A percentile compares a stretch with the other conserved stretches of the same genome.
These are phyloP conservation scores for Cyanoliseus patagonus DNA, from an alignment of 2,113 vertebrate species.

Conservation along the genomic window DNA sequence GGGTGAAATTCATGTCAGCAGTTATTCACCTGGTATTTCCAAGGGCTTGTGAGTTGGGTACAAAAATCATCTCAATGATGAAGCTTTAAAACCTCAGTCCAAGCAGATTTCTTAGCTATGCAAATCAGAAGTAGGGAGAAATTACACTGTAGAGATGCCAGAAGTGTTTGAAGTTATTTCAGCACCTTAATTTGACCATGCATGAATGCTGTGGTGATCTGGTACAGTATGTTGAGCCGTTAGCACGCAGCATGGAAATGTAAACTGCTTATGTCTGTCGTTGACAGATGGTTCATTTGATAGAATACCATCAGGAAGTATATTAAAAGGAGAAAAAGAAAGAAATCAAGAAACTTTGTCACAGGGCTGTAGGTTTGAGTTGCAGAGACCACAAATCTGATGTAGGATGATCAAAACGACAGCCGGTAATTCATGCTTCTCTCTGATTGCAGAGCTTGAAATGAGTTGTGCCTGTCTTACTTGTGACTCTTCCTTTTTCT, in stretches of 20 bases:
- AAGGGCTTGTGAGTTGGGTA: neutral
- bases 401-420: neutral
- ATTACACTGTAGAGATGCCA: neutral
- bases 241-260: neutral
- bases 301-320: neutral
- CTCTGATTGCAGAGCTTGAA: neutral
- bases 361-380: neutral
- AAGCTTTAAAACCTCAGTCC: neutral
- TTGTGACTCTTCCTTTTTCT: neutral
- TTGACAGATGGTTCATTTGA: neutral
- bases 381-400: neutral
- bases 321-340: neutral
- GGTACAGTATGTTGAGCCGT: neutral
- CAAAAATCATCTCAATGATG: neutral
- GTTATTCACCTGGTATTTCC: neutral
- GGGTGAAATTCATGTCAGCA: neutral
- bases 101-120: neutral
- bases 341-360: neutral
- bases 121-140: neutral
- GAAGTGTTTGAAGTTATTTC: neutral
- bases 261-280: neutral
- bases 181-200: neutral
- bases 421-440: neutral
- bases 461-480: neutral
- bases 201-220: rapidly evolving